These are phyloP conservation scores for Sciurus carolinensis DNA, from an alignment of 2,797 vertebrate genomes.

Conservation along the genomic window DNA sequence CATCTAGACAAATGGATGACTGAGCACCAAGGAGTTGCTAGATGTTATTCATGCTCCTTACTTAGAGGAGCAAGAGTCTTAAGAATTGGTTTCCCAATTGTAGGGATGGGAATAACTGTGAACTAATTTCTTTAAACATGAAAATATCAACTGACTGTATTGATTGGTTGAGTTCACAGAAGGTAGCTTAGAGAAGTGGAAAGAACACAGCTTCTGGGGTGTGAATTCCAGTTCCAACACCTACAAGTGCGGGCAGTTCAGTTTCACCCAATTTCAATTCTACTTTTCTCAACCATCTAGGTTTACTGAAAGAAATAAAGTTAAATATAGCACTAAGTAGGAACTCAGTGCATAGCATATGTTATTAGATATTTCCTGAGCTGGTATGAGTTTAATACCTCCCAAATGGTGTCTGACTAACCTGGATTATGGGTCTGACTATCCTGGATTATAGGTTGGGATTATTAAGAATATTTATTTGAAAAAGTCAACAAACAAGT, in stretches of 20 bases:
- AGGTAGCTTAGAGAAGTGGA: background rate
- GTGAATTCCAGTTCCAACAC: background rate
- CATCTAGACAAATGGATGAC: background rate
- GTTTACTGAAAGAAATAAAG: background rate
- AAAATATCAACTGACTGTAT: conserved; percentile 2
- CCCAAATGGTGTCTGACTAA: background rate
- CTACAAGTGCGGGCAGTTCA: background rate
- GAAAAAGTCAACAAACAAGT: conserved; percentile 19
- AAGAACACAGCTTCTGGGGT: background rate
- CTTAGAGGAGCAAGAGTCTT: background rate
- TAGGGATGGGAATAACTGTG: background rate
- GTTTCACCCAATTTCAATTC: background rate
- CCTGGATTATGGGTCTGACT: background rate
- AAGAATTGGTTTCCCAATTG: conserved; percentile 10
- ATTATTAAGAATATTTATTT: conserved; percentile 37
- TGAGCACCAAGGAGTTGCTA: background rate
- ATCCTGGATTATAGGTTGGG: background rate
- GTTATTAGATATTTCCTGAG: conserved; percentile 12
- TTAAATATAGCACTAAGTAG: background rate
- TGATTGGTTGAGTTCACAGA: background rate
- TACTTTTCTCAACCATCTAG: background rate
- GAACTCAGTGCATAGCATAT: background rate
- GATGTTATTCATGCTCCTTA: background rate
- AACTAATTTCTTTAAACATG: conserved; percentile 21
- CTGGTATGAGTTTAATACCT: background rate